phyloP scores from a whole-genome alignment of 2,888 invertebrate species.

The Agriopis marginaria region DNA sequence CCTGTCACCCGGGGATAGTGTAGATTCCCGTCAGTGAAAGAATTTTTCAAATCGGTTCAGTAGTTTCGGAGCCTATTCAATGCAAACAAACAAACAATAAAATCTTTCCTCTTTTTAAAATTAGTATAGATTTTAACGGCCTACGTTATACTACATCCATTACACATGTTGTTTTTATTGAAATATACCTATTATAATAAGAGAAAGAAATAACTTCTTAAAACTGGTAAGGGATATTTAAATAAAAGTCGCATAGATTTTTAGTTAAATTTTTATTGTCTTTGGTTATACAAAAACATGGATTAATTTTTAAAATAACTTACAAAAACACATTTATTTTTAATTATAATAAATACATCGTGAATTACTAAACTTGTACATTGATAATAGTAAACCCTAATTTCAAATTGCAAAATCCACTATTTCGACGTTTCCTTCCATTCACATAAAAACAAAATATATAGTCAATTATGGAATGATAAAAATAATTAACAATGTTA shows the following conservation, averaged over 20 bases:
- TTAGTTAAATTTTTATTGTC: conserved; percentile 87
- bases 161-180: no score
- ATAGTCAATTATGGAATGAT: background rate
- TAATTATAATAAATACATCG: conserved; percentile 72
- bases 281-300: conserved; percentile 87
- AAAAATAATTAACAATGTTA: no score
- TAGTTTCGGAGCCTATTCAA: no score
- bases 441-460: conserved; percentile 2
- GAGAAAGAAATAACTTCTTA: background rate
- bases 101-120: no score
- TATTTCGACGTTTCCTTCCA: conserved; percentile 44
- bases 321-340: conserved; percentile 84
- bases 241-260: conserved; percentile 63
- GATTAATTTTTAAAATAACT: conserved; percentile 86
- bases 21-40: no score
- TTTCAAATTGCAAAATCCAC: conserved; percentile 49
- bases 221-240: conserved; percentile 7
- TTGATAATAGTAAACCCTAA: conserved; percentile 72
- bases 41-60: no score
- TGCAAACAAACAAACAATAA: no score
- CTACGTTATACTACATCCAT: no score
- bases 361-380: conserved; percentile 82
- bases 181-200: background rate
- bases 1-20: no score
- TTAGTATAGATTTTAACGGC: no score